phyloP scores from a whole-genome alignment of 2,797 vertebrate genomes.

The Smutsia temminckii region DNA sequence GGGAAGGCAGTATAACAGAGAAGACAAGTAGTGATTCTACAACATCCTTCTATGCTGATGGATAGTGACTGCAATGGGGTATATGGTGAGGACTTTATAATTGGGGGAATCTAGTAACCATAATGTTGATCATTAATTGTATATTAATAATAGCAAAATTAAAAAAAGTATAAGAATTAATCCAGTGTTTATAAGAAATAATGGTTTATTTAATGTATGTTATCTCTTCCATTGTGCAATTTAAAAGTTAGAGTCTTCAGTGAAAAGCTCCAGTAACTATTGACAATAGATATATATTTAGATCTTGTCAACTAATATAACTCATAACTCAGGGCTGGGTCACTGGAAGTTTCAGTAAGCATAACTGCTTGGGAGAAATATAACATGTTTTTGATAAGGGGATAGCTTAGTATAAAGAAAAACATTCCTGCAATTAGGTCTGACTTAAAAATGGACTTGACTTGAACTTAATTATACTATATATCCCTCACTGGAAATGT shows the following conservation, averaged over 20 bases:
- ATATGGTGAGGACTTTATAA: too few species aligned
- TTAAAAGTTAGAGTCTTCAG: neutral
- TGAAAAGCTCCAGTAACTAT: slow-evolving; percentile 13
- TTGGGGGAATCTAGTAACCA: too few species aligned
- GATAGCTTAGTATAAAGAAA: neutral
- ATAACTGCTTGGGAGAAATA: neutral
- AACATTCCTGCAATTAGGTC: neutral
- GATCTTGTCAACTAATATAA: neutral
- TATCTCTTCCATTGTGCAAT: neutral
- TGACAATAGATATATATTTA: slow-evolving; percentile 34
- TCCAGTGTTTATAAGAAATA: neutral
- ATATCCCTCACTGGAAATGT: neutral
- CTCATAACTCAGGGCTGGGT: neutral
- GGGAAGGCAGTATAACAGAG: too few species aligned
- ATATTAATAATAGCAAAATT: too few species aligned
- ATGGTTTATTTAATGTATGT: neutral
- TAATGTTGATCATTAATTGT: too few species aligned
- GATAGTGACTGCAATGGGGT: too few species aligned
- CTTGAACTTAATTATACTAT: neutral
- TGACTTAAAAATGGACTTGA: slow-evolving; percentile 37
- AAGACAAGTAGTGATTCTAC: too few species aligned
- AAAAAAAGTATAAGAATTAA: neutral
- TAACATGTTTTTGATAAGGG: slow-evolving; percentile 38
- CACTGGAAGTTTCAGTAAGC: neutral
- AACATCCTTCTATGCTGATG: too few species aligned